Evolutionary conservation across 2,113 vertebrate species (phyloP), one percentile per base, ranked within the genome.

Genomic region (Hirundichthys speculiger): DNA sequence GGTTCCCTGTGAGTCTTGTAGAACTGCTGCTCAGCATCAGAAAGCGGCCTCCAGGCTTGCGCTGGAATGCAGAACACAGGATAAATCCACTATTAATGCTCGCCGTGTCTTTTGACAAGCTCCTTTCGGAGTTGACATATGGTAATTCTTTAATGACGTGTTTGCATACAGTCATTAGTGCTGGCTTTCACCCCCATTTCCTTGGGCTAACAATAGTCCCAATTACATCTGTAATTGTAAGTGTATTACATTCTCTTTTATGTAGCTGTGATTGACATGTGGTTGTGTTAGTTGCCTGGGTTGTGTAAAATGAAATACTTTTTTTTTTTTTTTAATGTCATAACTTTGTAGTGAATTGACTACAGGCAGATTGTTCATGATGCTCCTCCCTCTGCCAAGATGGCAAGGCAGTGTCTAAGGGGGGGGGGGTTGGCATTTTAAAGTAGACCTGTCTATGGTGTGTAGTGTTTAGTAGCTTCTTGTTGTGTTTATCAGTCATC

Each of bases 71-170:
- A 82, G 82, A 89, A 88, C 83, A 76, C 70, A 60, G 80, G 67
- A 71, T 86, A 87, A 90, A 87, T 88, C 81, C 78, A 76, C 79
- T 82, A 65, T 86, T 88, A 80, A 75, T 75, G 73, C 75, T 83
- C 82, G 21, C 72, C 75, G 78, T 85, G 86, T 90, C 77, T 82
- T 88, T 81, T 91, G 88, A 89, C 89, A 83, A 80, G 86, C 75
- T 88, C 83, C 80, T 84, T 80, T 89, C 72, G 56, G 65, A 75
- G 79, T 83, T 90, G 89, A 89, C 89, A 81, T 90, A 89, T 90
- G 90, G 80, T 91, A 88, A 91, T 90, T 90, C 79, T 55, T 72
- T 86, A 89, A 91, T 88, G 83, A 84, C 68, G 83, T 89, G 89
- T 89, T 90, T 89, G 82, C 84, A 82, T 89, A 86, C 84, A 88